Base-by-base conservation (phyloP, 2,888 invertebrate genomes). In the Brenthis hecate region DNA sequence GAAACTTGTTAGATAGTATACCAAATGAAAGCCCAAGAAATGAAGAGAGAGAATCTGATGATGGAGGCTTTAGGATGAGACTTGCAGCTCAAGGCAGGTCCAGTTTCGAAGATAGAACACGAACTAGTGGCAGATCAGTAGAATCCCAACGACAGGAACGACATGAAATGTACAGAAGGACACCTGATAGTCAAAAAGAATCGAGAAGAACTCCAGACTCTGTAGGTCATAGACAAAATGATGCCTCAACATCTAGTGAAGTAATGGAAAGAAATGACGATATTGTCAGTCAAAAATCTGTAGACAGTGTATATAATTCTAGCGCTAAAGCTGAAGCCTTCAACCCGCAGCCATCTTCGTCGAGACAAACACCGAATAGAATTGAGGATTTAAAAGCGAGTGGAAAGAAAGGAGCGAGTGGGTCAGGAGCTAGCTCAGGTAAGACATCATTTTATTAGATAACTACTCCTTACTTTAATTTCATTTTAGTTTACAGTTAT, bases 381-480 rank as follows among this genome's bases (percentile, higher is more conserved):
- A 90, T 92, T 83, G 92, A 92, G 86, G 94, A 89, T 82, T 85
- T 87, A 73, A 93, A 92, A 73, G 85, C 86, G 16, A 86, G 87
- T 67, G 89, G 91, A 13, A 92, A 91, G 76, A 92, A 92, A 74
- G 89, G 88, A 13, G 87, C 94, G 1, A 84, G 88, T 56, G 94
- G 94, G 19, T 95, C 95, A 13, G 94, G 94, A 5, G 94, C 94
- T 43, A 95, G 95, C 83, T 95, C 95, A 84, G 93, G 93, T 93
- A 80, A 69, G 56, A 71, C 8, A 13, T 11, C 43, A 14, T 19
- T 50, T 16, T 5, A 16, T 16, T 50, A 54, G 13, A 32, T 32
- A n/a, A 65, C 36, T 13, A 14, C 19, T 13, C 0, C n/a, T 14
- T 6, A 23, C 14, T 14, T 2, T 28, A 60, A 19, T 16, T 36